Conservation (phyloP, 2,888 invertebrate species). For the Acrocera orbiculus region DNA sequence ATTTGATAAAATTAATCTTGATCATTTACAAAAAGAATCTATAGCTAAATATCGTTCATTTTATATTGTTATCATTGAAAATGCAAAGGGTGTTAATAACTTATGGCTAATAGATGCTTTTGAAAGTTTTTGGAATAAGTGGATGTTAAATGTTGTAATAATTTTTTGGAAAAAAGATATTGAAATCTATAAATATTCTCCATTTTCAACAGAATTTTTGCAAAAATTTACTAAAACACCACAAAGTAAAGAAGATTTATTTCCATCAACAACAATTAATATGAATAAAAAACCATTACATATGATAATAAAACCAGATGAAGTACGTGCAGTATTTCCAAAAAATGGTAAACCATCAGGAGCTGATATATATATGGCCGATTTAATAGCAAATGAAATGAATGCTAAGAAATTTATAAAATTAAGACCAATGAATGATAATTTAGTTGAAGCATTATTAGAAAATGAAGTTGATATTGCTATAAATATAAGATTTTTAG, state of each 20-base stretch:
- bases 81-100: conserved; percentile 12
- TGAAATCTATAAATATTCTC: conserved; percentile 36
- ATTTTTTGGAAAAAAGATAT: conserved; percentile 23
- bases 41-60: conserved; percentile 23
- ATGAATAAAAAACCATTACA: conserved; percentile 22
- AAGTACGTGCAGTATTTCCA: conserved; percentile 25
- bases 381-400: conserved; percentile 29
- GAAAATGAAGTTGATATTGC: conserved; percentile 32
- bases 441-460: conserved; percentile 9
- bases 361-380: conserved; percentile 29
- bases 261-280: conserved; percentile 20
- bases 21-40: conserved; percentile 22
- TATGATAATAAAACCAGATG: conserved; percentile 27
- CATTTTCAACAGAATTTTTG: conserved; percentile 31
- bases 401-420: conserved; percentile 33
- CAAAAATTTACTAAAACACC: conserved; percentile 18
- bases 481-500: conserved; percentile 36
- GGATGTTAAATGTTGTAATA: conserved; percentile 33
- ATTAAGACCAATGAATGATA: conserved; percentile 16
- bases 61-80: conserved; percentile 20
- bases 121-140: conserved; percentile 34
- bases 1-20: conserved; percentile 19
- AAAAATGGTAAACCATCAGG: conserved; percentile 19
- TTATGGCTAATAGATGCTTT: conserved; percentile 33
- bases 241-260: conserved; percentile 17